Base-by-base conservation (phyloP, 2,113 vertebrate species). In the Rhineura floridana region DNA sequence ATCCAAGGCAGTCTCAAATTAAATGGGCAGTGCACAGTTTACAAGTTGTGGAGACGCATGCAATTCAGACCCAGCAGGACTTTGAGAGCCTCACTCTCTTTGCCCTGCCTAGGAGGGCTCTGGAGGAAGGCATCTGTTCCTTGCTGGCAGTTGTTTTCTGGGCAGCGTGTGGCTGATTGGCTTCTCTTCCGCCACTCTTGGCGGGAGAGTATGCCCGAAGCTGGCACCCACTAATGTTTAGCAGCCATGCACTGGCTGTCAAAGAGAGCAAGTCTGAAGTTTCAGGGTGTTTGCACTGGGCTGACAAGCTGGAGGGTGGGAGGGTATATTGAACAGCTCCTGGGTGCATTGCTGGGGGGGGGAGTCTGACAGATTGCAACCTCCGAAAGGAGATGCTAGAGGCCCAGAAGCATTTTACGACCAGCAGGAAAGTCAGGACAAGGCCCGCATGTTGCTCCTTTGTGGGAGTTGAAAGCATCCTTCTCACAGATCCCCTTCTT, bases 271-370 rank as follows among this genome's bases (percentile, higher is more conserved):
- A 92, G 93, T 96, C 96, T 97, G 96, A 96, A 95, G 93, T 97
- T 97, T 97, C 97, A 92, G 92, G 94, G 93, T 96, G 93, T 97
- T 96, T 96, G 94, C 96, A 88, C 94, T 91, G 90, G 90, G 87
- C 97, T 97, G 96, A 97, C 96, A 91, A 94, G 95, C 96, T 95
- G 94, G 36, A 95, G 97, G 96, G 96, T 97, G 95, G 97, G 96
- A 19, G 94, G 96, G 85, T n/a, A 94, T 93, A 78, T 90, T 94
- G 91, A 76, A 88, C 91, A 91, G 94, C 96, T 95, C 95, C 96
- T 95, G 96, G 95, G 95, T 92, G 94, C 94, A 46, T 95, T 23
- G 33, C 93, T 95, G 95, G 96, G 96, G 96, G n/a, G n/a, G n/a
- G n/a, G n/a, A n/a, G 95, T 96, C 96, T 95, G 96, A 97, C 96